These are phyloP conservation scores for Ciconia stormi DNA, from an alignment of 2,113 vertebrate species.

Conservation along the genomic window DNA sequence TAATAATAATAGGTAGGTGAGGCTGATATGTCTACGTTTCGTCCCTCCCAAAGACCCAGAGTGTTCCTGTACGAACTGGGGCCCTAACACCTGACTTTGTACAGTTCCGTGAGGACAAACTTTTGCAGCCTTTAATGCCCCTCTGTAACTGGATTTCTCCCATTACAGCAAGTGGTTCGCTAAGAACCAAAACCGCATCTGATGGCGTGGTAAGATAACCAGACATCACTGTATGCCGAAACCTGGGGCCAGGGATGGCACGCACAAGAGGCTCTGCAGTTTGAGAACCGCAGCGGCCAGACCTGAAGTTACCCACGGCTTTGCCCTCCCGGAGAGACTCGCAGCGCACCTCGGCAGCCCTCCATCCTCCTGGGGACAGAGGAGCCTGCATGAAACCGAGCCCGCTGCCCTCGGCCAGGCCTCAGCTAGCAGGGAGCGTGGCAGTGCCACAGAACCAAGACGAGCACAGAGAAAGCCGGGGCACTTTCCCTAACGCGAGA, in stretches of 20 bases:
- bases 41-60: background rate
- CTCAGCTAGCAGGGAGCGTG: rapidly evolving
- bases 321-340: rapidly evolving
- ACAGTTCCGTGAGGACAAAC: background rate
- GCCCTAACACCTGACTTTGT: rapidly evolving
- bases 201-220: rapidly evolving
- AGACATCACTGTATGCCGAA: rapidly evolving
- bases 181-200: rapidly evolving
- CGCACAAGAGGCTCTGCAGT: background rate
- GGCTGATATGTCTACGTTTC: background rate
- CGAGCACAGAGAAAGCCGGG: rapidly evolving
- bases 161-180: rapidly evolving
- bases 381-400: rapidly evolving
- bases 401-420: background rate
- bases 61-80: background rate
- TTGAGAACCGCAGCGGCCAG: rapidly evolving
- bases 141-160: background rate
- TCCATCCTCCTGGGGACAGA: rapidly evolving
- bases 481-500: rapidly evolving
- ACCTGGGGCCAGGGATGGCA: rapidly evolving
- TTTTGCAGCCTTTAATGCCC: background rate
- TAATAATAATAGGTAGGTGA: background rate
- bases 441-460: rapidly evolving
- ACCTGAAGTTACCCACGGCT: too few species aligned
- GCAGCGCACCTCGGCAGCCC: rapidly evolving